Evolutionary conservation across 2,888 invertebrate genomes (phyloP), one percentile per base, ranked within the genome.

Genomic region (Lampropteryx suffumata): DNA sequence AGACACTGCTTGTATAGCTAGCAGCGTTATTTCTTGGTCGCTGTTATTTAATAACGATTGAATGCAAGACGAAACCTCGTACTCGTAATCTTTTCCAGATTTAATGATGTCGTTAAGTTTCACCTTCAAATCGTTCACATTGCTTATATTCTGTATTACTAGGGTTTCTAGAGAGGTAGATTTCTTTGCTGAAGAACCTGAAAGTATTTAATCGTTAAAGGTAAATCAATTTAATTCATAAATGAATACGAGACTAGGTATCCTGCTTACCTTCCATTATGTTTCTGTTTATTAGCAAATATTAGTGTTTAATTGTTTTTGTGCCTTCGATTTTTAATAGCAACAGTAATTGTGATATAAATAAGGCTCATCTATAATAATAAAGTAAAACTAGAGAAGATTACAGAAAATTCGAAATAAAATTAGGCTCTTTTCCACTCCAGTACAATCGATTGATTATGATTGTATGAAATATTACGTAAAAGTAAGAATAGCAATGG

Each of bases 1-100:
- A 0, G 97, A 96, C 53, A 96, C 92, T 14, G 94, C 92, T 83
- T 95, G 94, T 10, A 94, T 92, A 13, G 92, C 91, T 55, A 93
- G 77, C 51, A 89, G 80, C 40, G 91, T 84, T 24, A 93, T 91
- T 51, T 91, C 91, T 56, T 78, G 79, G 58, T 91, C 90, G 40
- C 84, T 87, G 59, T 70, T 80, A 14, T 67, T 76, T 32, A 92
- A 59, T 56, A 92, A 73, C 1, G 78, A 70, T 66, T 83, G 83
- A 14, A 92, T 66, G 57, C 89, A 81, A 1, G 84, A 69, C 7
- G 84, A 83, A 50, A 91, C 84, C 62, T 88, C 84, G 57, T 83
- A 82, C 65, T 90, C 82, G 47, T 91, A 88, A 60, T 85, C 81
- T 71, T 84, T 82, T 21, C 88, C 90, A 44, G 77, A 69, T 53